phyloP scores from a whole-genome alignment of 2,888 invertebrate species.

The Drosophila putrida region DNA sequence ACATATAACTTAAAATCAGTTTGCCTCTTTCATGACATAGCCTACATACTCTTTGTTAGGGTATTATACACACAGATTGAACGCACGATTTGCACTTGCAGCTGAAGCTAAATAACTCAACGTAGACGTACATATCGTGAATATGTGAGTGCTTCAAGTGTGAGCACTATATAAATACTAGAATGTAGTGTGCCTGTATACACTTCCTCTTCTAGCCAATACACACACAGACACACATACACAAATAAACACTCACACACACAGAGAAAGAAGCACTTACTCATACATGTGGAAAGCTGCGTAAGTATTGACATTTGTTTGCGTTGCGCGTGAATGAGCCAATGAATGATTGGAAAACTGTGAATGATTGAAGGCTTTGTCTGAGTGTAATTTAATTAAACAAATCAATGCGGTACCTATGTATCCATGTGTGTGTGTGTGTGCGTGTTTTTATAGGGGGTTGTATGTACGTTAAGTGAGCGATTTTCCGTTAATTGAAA shows the following conservation, averaged over 20 bases:
- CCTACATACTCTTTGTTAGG: background rate
- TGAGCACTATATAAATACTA: slow-evolving; percentile 41
- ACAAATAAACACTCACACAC: slow-evolving; percentile 24
- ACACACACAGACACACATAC: slow-evolving; percentile 11
- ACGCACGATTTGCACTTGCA: slow-evolving; percentile 64
- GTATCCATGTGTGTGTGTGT: background rate
- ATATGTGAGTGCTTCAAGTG: slow-evolving; percentile 40
- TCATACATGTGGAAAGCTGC: slow-evolving; percentile 35
- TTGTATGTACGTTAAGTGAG: slow-evolving; percentile 35
- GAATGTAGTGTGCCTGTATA: slow-evolving; percentile 9
- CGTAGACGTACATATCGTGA: slow-evolving; percentile 7
- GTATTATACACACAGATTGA: slow-evolving; percentile 30
- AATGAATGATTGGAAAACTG: slow-evolving; percentile 77
- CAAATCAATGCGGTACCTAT: slow-evolving; percentile 62
- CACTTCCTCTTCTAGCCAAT: slow-evolving; percentile 31
- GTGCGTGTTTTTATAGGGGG: slow-evolving; percentile 6
- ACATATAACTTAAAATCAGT: background rate
- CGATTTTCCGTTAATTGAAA: slow-evolving; percentile 71
- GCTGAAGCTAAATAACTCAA: slow-evolving; percentile 41
- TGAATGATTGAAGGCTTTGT: slow-evolving; percentile 77
- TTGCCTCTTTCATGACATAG: background rate
- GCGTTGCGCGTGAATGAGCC: slow-evolving; percentile 71
- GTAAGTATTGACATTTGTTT: slow-evolving; percentile 61
- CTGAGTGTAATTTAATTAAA: slow-evolving; percentile 76
- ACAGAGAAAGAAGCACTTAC: slow-evolving; percentile 24